Evolutionary conservation across 2,113 vertebrate species (phyloP).

Genomic region (Ciconia maguari): DNA sequence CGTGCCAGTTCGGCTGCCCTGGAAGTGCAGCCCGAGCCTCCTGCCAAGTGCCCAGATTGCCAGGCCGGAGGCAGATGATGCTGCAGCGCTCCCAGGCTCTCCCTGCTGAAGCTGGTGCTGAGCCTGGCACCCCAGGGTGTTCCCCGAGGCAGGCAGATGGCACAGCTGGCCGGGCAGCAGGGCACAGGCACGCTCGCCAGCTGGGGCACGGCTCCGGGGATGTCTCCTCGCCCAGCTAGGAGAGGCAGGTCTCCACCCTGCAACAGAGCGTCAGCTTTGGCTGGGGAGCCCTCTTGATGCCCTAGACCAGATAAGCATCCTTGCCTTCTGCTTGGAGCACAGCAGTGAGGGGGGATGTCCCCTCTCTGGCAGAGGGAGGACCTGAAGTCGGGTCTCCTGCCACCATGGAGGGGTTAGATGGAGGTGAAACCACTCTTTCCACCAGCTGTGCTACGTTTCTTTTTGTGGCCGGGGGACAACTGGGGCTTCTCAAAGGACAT

Average conservation of each 20-base stretch:
- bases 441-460: not conserved
- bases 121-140: not conserved
- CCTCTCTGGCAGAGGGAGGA: not conserved
- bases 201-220: not conserved
- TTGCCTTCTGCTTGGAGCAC: not conserved
- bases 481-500: not conserved
- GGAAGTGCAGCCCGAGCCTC: not conserved
- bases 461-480: not conserved
- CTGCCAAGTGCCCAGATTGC: not conserved
- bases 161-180: not conserved
- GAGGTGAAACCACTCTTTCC: not conserved
- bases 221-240: rapidly evolving
- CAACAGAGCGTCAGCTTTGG: not conserved
- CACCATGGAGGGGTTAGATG: not conserved
- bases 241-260: not conserved
- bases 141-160: not conserved
- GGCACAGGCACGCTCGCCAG: not conserved
- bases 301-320: not conserved
- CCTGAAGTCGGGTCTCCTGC: not conserved
- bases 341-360: rapidly evolving
- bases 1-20: not conserved
- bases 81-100: not conserved
- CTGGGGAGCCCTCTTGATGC: not conserved
- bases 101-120: not conserved
- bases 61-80: not conserved